Evolutionary conservation across 2,797 vertebrate genomes (phyloP).

Genomic region (Sternarchorhynchus goeldii): DNA sequence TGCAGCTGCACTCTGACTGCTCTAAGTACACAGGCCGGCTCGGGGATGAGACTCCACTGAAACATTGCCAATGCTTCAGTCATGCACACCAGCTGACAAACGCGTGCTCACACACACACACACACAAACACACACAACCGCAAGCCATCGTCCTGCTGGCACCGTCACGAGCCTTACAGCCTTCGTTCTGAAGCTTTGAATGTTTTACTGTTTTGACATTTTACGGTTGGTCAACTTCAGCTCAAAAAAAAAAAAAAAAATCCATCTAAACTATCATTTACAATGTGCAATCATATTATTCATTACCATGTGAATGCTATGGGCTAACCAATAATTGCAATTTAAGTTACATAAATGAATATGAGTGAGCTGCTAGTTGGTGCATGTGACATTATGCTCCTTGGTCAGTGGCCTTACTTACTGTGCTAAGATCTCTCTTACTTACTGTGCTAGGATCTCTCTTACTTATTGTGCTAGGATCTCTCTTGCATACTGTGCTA

Average conservation of each 20-base stretch:
- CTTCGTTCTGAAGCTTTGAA: constrained; percentile 37
- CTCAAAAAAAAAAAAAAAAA: constrained; percentile 11
- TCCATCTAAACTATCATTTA: constrained; percentile 50
- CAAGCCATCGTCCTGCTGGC: constrained; percentile 36
- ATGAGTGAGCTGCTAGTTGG: constrained; percentile 31
- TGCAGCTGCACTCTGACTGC: constrained; percentile 9
- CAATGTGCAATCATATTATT: constrained; percentile 43
- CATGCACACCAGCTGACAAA: constrained; percentile 8
- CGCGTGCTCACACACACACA: background rate
- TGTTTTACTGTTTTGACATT: constrained; percentile 49
- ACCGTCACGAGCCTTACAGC: constrained; percentile 14
- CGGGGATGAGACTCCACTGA: constrained; percentile 13
- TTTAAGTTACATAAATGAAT: constrained; percentile 24
- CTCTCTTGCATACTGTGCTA: background rate
- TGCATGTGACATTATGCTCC: constrained; percentile 34
- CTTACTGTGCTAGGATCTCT: background rate
- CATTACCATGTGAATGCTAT: constrained; percentile 35
- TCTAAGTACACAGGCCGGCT: constrained; percentile 38
- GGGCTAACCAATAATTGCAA: constrained; percentile 46
- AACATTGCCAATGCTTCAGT: constrained; percentile 33
- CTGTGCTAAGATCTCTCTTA: background rate
- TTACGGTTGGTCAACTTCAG: constrained; percentile 45
- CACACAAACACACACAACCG: background rate
- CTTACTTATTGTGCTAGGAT: background rate
- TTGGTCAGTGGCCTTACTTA: constrained; percentile 42